Conservation (phyloP, 2,888 invertebrate species). For the Timandra comae region DNA sequence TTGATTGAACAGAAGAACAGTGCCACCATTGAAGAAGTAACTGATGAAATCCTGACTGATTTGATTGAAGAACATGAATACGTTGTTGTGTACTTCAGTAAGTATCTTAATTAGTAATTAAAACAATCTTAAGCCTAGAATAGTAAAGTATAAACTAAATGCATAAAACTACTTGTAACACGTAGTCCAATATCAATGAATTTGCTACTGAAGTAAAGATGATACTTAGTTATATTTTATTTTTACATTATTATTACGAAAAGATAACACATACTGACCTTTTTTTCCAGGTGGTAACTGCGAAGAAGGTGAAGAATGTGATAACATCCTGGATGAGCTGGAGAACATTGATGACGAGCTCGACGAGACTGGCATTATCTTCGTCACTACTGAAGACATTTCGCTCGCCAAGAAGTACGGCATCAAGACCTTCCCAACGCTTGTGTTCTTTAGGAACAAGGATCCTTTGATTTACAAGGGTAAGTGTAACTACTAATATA, state of each 20-base stretch:
- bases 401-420: constrained; percentile 88
- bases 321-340: constrained; percentile 88
- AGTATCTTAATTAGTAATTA: too few relatives aligned
- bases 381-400: constrained; percentile 93
- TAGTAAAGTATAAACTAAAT: too few relatives aligned
- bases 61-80: constrained; percentile 94
- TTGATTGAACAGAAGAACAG: constrained; percentile 90
- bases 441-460: constrained; percentile 94
- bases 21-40: constrained; percentile 95
- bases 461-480: constrained; percentile 89
- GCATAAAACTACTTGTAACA: too few relatives aligned
- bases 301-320: constrained; percentile 91
- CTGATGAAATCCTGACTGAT: constrained; percentile 90
- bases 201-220: too few relatives aligned
- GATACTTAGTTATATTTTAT: too few relatives aligned
- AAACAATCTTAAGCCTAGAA: too few relatives aligned
- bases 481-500: too few relatives aligned
- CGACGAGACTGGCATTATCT: constrained; percentile 94
- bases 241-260: constrained; percentile 1
- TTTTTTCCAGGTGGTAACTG: constrained; percentile 82
- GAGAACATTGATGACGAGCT: constrained; percentile 96
- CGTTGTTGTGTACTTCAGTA: constrained; percentile 95
- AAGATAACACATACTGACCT: neutral
- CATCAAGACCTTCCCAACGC: constrained; percentile 88
- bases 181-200: too few relatives aligned